Base-by-base conservation (phyloP, 2,888 invertebrate species). In the Mycalesis mineus region DNA sequence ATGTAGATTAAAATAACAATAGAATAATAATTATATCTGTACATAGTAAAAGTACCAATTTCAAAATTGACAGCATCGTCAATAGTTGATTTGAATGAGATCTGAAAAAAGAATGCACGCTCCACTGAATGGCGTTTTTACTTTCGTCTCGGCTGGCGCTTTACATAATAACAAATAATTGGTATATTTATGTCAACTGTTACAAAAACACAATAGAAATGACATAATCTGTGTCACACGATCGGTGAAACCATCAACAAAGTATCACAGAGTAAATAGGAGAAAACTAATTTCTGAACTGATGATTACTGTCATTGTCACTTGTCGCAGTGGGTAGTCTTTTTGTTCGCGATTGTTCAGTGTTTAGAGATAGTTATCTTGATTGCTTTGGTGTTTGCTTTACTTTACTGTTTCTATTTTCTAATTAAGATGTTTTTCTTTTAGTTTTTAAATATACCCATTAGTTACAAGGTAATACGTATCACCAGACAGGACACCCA, bases 111-210 rank as follows among this genome's bases (percentile, higher is more conserved):
- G 68, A 68, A 68, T 58, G 63, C 70, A 78, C 82, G 84, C 72
- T 79, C 71, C 70, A 76, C 66, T 78, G 77, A 65, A 67, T 71
- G 68, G 68, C 69, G 71, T 82, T 83, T 77, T 85, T 84, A 86
- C 87, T 86, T 86, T 84, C 80, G 68, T 75, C 68, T 13, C 33
- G 36, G 72, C 15, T 15, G 15, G 14, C 7, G 75, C 70, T 68
- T 86, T 79, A 80, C 67, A 68, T 80, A 78, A 83, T 74, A 72
- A 75, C 45, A 77, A 75, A 75, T 52, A 77, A 75, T 68, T 69
- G 70, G 67, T 71, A 69, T 74, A 69, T 73, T 78, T 75, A 73
- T 68, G 63, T 68, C 74, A 71, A 71, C 60, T 61, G 64, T 65
- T 59, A 55, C 57, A 64, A 63, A 63, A 65, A 66, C 57, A 73